Conservation (phyloP, 2,113 vertebrate species). For the Pygoscelis adeliae region DNA sequence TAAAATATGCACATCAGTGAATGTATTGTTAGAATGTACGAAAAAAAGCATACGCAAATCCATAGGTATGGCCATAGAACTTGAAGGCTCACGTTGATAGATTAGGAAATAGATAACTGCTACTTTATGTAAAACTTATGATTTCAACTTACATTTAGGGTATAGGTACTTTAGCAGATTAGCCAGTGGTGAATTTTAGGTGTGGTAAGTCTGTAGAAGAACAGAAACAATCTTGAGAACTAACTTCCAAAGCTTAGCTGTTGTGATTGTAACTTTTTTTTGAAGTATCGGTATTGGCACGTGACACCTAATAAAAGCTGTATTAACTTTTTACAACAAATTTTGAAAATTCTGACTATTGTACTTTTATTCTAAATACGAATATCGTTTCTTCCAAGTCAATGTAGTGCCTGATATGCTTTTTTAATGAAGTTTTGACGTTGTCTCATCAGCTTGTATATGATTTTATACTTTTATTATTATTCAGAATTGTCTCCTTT, state of each 20-base stretch:
- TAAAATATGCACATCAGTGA: neutral
- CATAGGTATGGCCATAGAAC: neutral
- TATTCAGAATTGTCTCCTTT: neutral
- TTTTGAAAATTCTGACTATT: neutral
- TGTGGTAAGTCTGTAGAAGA: neutral
- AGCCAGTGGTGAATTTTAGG: neutral
- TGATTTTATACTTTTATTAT: neutral
- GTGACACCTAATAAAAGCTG: neutral
- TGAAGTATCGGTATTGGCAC: neutral
- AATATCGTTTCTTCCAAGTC: neutral
- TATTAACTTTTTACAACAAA: neutral
- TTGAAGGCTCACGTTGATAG: neutral
- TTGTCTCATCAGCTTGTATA: neutral
- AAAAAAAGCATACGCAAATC: neutral
- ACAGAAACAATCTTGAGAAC: neutral
- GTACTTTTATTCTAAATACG: neutral
- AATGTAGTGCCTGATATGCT: fast-evolving
- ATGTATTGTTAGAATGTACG: neutral
- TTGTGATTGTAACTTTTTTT: neutral
- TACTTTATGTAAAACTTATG: neutral
- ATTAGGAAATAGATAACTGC: neutral
- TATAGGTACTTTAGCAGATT: neutral
- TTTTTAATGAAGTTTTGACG: neutral
- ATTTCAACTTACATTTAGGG: neutral
- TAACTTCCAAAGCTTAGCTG: neutral